Percentiles rank a stretch among this genome's conserved stretches.
Evolutionary conservation across 2,888 invertebrate genomes (phyloP).

Genomic region (Thecophora atra): DNA sequence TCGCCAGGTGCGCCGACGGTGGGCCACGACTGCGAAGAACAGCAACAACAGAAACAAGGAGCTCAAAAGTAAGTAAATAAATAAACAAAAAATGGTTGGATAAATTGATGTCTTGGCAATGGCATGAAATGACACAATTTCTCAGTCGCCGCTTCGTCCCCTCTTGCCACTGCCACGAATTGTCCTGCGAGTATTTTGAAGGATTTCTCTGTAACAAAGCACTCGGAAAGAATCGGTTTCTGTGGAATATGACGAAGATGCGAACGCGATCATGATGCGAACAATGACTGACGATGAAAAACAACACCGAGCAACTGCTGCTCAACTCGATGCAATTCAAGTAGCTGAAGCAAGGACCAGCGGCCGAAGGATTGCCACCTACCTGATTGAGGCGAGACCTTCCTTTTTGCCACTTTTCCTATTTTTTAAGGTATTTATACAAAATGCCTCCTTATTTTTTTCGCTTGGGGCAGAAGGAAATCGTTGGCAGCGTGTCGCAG

Average conservation of each 20-base stretch:
- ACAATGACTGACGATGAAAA: slow-evolving; percentile 10
- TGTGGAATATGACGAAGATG: slow-evolving; percentile 18
- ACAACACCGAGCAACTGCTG: slow-evolving; percentile 27
- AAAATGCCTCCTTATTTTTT: slow-evolving; percentile 11
- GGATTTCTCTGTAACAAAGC: slow-evolving; percentile 27
- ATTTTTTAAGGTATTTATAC: neutral
- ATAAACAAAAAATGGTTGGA: slow-evolving; percentile 26
- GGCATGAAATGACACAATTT: slow-evolving; percentile 49
- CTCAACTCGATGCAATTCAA: neutral
- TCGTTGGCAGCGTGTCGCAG: neutral
- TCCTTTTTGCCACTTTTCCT: neutral
- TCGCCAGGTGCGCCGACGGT: slow-evolving; percentile 41
- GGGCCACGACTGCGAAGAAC: neutral
- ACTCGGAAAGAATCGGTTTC: slow-evolving; percentile 11
- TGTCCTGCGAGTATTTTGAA: slow-evolving; percentile 18
- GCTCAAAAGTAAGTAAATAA: neutral
- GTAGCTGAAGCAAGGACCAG: slow-evolving; percentile 6
- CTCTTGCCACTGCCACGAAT: slow-evolving; percentile 6
- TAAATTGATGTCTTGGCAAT: slow-evolving; percentile 22
- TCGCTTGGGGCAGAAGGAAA: slow-evolving; percentile 16
- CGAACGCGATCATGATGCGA: neutral
- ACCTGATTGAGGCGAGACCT: slow-evolving; percentile 21
- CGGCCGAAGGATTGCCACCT: neutral
- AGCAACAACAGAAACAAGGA: neutral
- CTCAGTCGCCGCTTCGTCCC: slow-evolving; percentile 31